phyloP scores from a whole-genome alignment of 37 sponge, comb jelly and placozoan species.

The Geodia barretti region DNA sequence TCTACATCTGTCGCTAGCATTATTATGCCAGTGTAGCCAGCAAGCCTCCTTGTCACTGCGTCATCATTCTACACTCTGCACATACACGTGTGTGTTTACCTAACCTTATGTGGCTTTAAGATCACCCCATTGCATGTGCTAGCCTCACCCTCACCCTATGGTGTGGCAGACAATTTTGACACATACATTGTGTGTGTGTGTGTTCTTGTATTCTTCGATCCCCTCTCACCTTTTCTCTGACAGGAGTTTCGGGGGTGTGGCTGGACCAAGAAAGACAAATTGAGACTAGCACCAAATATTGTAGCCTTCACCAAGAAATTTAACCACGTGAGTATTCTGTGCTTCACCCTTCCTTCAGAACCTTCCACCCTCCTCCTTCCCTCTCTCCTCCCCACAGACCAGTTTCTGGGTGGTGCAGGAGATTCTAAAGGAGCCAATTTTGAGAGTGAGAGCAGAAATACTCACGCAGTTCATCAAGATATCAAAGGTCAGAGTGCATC shows the following conservation, averaged over 20 bases:
- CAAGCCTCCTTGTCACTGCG: too few species aligned
- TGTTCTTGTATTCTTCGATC: neutral
- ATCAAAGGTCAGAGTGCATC: constrained; percentile 65
- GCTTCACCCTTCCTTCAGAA: neutral
- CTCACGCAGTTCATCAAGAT: constrained; percentile 67
- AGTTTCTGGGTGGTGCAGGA: constrained; percentile 78
- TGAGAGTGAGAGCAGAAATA: constrained; percentile 63
- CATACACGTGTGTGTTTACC: too few species aligned
- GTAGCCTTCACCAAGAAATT: constrained; percentile 69
- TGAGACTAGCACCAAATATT: constrained; percentile 59
- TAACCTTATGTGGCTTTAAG: too few species aligned
- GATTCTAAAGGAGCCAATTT: constrained; percentile 53
- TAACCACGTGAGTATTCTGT: constrained; percentile 61
- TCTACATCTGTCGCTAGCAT: neutral
- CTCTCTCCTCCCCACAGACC: constrained; percentile 26
- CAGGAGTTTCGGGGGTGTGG: constrained; percentile 69
- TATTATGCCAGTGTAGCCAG: neutral
- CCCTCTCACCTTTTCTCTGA: neutral
- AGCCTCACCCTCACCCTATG: neutral
- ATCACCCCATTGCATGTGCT: neutral
- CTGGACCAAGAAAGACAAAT: constrained; percentile 81
- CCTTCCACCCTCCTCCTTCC: neutral
- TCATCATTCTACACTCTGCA: too few species aligned
- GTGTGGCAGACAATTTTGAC: neutral
- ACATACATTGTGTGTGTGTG: neutral